Base-by-base conservation (phyloP, 1,140 invertebrate species). In the Notospermus geniculatus region DNA sequence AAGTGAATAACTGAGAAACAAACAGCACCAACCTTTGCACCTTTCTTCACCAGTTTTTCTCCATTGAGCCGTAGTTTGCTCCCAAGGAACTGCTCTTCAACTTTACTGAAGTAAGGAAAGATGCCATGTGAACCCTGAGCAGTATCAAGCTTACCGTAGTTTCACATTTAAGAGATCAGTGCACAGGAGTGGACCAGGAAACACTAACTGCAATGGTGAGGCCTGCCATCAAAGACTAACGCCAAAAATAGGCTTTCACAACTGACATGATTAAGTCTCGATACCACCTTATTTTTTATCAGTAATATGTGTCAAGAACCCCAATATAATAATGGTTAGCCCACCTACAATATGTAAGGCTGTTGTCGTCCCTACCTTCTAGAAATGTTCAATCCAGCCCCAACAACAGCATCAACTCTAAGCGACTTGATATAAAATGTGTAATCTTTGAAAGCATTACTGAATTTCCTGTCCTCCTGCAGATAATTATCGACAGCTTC, bases 81-180 rank as follows among this genome's bases (percentile, higher is more conserved):
- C 30, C 23, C 23, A 5, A 55, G 25, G 27, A 27, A 55, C 9
- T 55, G 29, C 36, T 55, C 54, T 11, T 55, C 46, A 19, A 50
- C 46, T 50, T 50, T 50, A 50, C 46, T 50, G 46, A 50, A 50
- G n/a, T 23, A 50, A 27, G n/a, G n/a, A 50, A 50, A 7, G n/a
- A 5, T 5, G n/a, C 19, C 19, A 50, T 19, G 4, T 32, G 25
- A 32, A 55, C 7, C 29, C 54, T 28, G 25, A 28, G n/a, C 23
- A n/a, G n/a, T 28, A 7, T 7, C 25, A 27, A 23, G 4, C 25
- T 50, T 50, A 9, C 25, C n/a, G 4, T 5, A 4, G n/a, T 50
- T 9, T 50, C 25, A 9, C 4, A 7, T 23, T n/a, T 50, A 7
- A 11, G 19, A 43, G 39, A 43, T 43, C 11, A 13, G 11, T 43